Percentiles rank a stretch among this genome's conserved stretches.
These are phyloP conservation scores for Drosophila formosana DNA, from an alignment of 2,888 invertebrate genomes.

Conservation along the genomic window DNA sequence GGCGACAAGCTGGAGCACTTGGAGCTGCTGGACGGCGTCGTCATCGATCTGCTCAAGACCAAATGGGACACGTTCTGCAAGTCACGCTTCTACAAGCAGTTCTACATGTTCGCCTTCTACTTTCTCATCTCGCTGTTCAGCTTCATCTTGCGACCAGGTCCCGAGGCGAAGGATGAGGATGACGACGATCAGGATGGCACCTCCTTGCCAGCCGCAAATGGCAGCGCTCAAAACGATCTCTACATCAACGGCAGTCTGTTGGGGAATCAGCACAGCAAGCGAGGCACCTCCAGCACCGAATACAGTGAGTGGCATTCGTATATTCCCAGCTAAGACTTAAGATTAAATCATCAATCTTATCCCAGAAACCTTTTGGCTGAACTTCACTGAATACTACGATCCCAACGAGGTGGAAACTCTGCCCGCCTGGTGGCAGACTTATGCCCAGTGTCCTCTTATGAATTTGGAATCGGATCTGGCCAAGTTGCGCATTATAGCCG, in stretches of 20 bases:
- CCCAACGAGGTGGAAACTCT: slow-evolving; percentile 71
- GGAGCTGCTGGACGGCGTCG: slow-evolving; percentile 96
- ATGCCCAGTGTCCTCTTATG: slow-evolving; percentile 84
- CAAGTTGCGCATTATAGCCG: slow-evolving; percentile 90
- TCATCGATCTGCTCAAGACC: slow-evolving; percentile 96
- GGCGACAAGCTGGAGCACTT: slow-evolving; percentile 98
- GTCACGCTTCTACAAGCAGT: slow-evolving; percentile 96
- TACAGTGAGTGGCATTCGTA: slow-evolving; percentile 57
- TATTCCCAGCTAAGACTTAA: background rate
- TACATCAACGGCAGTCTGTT: slow-evolving; percentile 41
- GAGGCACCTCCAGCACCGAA: slow-evolving; percentile 65
- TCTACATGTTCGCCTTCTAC: slow-evolving; percentile 95
- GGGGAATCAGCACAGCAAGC: slow-evolving; percentile 43
- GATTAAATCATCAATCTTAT: background rate
- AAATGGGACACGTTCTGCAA: slow-evolving; percentile 99
- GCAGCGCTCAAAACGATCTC: slow-evolving; percentile 46
- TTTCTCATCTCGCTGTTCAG: slow-evolving; percentile 95
- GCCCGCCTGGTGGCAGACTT: slow-evolving; percentile 84
- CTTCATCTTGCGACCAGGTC: slow-evolving; percentile 95
- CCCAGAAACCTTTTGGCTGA: slow-evolving; percentile 84
- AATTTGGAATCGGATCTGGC: slow-evolving; percentile 82
- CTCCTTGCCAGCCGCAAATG: slow-evolving; percentile 27
- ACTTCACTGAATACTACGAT: slow-evolving; percentile 83
- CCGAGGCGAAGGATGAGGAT: slow-evolving; percentile 85
- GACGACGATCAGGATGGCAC: slow-evolving; percentile 64